phyloP scores from a whole-genome alignment of 1,140 invertebrate species.

The Papilio xuthus region DNA sequence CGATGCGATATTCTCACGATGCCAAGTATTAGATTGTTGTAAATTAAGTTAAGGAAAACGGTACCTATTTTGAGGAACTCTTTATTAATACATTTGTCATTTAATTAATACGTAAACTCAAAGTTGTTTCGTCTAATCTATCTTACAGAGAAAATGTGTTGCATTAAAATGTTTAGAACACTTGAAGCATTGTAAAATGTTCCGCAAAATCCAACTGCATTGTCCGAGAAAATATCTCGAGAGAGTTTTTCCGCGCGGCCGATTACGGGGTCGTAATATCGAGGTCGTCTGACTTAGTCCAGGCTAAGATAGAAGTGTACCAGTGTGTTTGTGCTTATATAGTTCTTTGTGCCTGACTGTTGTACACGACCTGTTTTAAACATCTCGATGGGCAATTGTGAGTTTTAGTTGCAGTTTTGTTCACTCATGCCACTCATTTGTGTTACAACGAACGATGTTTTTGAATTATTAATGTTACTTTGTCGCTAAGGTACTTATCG shows the following conservation, averaged over 20 bases:
- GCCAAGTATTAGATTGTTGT: no score
- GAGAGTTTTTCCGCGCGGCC: slow-evolving; percentile 13
- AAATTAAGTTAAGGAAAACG: no score
- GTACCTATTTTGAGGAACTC: no score
- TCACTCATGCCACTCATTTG: slow-evolving; percentile 1
- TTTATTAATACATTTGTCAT: neutral
- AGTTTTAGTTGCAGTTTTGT: slow-evolving; percentile 22
- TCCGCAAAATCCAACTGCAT: neutral
- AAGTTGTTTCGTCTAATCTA: neutral
- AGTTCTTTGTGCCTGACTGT: neutral
- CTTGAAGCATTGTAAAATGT: neutral
- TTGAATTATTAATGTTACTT: neutral
- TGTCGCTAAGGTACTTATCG: neutral
- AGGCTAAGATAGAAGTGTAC: neutral
- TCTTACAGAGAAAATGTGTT: neutral
- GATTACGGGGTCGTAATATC: slow-evolving; percentile 16
- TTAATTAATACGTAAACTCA: neutral
- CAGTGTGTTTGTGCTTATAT: neutral
- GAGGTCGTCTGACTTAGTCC: neutral
- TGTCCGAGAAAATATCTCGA: slow-evolving; percentile 9
- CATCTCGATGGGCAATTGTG: slow-evolving; percentile 9
- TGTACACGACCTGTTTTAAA: slow-evolving; percentile 8
- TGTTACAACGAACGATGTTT: neutral
- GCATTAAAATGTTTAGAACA: no score
- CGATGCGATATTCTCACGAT: no score